phyloP scores from a whole-genome alignment of 92 coral and sea anemone genomes.

The Porites evermanni region DNA sequence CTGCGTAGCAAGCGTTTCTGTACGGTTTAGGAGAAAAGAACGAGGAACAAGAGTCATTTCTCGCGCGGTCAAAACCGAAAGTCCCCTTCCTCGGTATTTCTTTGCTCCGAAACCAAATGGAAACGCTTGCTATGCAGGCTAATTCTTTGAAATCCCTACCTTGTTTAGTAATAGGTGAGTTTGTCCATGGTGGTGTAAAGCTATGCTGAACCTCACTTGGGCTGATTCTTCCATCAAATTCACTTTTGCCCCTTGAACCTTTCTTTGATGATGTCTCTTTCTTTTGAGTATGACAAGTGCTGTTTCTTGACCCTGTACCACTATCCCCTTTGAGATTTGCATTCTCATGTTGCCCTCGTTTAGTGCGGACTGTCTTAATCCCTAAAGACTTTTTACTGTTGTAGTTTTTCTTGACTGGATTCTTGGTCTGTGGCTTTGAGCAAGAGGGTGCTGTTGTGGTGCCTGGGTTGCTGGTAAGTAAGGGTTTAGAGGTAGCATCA shows the following conservation, averaged over 20 bases:
- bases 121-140: too few relatives aligned
- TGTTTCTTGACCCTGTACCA: neutral
- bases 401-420: slow-evolving; percentile 33
- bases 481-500: slow-evolving; percentile 48
- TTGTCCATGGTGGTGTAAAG: slow-evolving; percentile 56
- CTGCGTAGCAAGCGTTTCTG: too few relatives aligned
- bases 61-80: too few relatives aligned
- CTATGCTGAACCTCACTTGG: slow-evolving; percentile 9
- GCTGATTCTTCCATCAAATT: neutral
- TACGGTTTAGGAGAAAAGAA: too few relatives aligned
- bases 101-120: too few relatives aligned
- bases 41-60: too few relatives aligned
- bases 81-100: too few relatives aligned
- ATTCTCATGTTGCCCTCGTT: slow-evolving; percentile 63
- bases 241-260: neutral
- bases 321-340: neutral
- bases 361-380: slow-evolving; percentile 62
- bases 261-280: slow-evolving; percentile 13
- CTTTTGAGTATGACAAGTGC: neutral
- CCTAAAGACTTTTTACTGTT: slow-evolving; percentile 79
- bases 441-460: slow-evolving; percentile 4
- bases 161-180: slow-evolving; percentile 33
- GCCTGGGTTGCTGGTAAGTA: slow-evolving; percentile 45
- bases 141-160: slow-evolving; percentile 23
- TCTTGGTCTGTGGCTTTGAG: neutral